Evolutionary conservation across 2,888 invertebrate genomes (phyloP), one percentile per base, ranked within the genome.

Genomic region (Uropetala carovei): DNA sequence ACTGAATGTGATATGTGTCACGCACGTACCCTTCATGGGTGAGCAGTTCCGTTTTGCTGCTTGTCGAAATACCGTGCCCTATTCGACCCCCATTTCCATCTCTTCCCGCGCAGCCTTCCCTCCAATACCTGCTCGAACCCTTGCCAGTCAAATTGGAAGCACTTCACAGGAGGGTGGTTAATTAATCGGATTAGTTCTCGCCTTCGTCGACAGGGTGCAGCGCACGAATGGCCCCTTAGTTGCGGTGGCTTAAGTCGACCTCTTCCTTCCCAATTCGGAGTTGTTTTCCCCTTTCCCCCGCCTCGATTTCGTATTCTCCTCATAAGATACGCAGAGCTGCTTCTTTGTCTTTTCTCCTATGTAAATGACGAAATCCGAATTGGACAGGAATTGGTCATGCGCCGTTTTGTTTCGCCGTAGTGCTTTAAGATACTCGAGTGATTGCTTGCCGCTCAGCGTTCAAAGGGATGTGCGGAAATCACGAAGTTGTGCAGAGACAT

Each of bases 151-250:
- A 75, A 75, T 75, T 75, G 75, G 75, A 27, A 75, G 75, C 22
- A 75, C 75, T 75, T 75, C 75, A 22, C 75, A 75, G 75, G 75
- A 75, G 75, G 75, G 75, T 22, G 75, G 75, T 75, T 75, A 75
- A 75, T 75, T 75, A 75, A 75, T 75, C 75, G 22, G 75, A 75
- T 75, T 75, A 75, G 75, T 75, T 75, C 27, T 18, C 75, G 22
- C 75, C 75, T 75, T 14, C 75, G 11, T 13, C 22, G 27, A 22
- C 27, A 27, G 75, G 75, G 22, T 75, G 75, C 75, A 75, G 75
- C 75, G 27, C 75, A 75, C 22, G 75, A 27, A 75, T 22, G 75
- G 75, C 27, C 75, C 22, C 75, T 27, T 22, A 22, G 75, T 27
- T 75, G 75, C 75, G 75, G 27, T 18, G 75, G 75, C 75, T 75